Percentiles rank a stretch among this genome's conserved stretches.
Evolutionary conservation across 2,888 invertebrate genomes (phyloP).

Genomic region (Thymelicus lineola): DNA sequence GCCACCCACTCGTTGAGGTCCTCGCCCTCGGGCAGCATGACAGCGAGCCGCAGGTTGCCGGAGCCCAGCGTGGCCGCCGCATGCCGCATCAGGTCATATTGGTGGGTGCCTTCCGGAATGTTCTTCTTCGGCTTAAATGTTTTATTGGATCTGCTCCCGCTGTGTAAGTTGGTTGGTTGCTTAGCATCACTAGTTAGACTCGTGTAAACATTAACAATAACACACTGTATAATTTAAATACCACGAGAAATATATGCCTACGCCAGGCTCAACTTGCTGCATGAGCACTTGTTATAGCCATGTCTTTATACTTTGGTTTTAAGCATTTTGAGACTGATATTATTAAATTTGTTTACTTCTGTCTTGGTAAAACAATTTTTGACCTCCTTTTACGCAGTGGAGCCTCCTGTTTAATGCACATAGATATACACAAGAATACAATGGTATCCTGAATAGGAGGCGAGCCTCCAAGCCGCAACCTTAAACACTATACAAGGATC

Average conservation of each 20-base stretch:
- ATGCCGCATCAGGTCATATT: constrained; percentile 99
- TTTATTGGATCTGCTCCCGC: constrained; percentile 96
- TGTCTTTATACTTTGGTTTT: no score
- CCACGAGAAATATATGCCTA: no score
- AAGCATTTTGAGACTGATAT: not conserved
- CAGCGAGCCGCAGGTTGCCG: constrained; percentile 97
- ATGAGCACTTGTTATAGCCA: no score
- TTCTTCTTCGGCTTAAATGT: constrained; percentile 99
- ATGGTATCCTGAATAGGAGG: no score
- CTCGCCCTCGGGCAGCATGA: constrained; percentile 98
- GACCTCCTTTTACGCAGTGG: not conserved
- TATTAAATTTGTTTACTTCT: not conserved
- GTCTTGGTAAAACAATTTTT: not conserved
- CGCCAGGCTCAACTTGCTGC: no score
- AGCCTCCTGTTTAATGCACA: no score
- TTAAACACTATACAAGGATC: no score
- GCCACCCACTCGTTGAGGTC: constrained; percentile 99
- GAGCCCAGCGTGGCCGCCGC: constrained; percentile 99
- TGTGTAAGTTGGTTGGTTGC: constrained; percentile 58
- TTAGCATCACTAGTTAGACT: not conserved
- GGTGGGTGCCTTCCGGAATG: constrained; percentile 99
- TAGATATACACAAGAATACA: no score
- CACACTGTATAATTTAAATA: no score
- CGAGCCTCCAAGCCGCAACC: no score
- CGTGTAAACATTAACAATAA: no score